A percentile compares a stretch with the other conserved stretches of the same genome.
phyloP scores from a whole-genome alignment of 2,113 vertebrate species.

The Podilymbus podiceps region DNA sequence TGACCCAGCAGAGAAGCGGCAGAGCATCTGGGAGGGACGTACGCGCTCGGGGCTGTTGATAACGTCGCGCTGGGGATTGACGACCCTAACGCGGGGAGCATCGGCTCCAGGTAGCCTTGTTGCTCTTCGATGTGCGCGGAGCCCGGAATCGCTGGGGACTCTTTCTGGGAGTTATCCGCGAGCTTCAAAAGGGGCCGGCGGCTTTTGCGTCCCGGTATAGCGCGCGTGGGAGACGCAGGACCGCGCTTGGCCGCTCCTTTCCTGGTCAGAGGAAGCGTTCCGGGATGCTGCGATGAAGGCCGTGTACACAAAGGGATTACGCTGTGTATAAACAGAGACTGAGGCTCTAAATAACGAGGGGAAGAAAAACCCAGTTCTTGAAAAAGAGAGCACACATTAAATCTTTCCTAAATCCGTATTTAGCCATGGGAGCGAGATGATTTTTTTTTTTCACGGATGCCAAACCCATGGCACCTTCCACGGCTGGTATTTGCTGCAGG shows the following conservation, averaged over 20 bases:
- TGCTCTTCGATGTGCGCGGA: rapidly evolving
- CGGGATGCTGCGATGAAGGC: neutral
- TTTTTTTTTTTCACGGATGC: neutral
- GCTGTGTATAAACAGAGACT: neutral
- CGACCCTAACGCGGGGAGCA: neutral
- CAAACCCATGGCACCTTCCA: neutral
- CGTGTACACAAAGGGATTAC: neutral
- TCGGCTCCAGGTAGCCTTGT: neutral
- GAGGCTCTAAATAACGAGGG: neutral
- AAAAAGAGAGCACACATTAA: neutral
- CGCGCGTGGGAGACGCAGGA: neutral
- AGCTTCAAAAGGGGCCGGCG: neutral
- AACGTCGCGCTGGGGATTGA: neutral
- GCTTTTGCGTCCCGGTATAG: neutral
- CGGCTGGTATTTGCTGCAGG: rapidly evolving
- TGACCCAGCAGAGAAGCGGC: neutral
- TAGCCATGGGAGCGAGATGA: neutral
- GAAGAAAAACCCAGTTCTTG: neutral
- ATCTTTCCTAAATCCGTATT: neutral
- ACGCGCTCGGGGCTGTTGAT: rapidly evolving
- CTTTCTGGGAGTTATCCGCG: neutral
- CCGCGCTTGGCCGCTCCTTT: rapidly evolving
- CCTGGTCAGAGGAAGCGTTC: neutral
- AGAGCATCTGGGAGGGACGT: neutral
- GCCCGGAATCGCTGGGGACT: neutral